Base-by-base conservation (phyloP, 2,797 vertebrate genomes). In the Echiichthys vipera region DNA sequence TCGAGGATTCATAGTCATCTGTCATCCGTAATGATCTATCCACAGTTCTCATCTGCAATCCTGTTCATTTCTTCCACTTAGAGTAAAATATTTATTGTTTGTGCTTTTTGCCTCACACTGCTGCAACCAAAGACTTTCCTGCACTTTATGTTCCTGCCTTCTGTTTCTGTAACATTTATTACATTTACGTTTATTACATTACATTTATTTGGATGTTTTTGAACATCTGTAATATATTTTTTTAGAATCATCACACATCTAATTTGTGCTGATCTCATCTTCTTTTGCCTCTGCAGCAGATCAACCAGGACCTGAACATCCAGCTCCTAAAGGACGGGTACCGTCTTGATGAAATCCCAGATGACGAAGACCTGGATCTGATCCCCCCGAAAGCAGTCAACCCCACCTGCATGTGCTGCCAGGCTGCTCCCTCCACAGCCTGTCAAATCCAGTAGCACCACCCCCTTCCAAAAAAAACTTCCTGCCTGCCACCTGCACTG, bases 251-350 rank as follows among this genome's bases (percentile, higher is more conserved):
- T n/a, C n/a, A n/a, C n/a, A n/a, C n/a, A n/a, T n/a, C n/a, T n/a
- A n/a, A n/a, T n/a, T n/a, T n/a, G n/a, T 40, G 32, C 61, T 78
- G 29, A 81, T 74, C 14, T 46, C 47, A 5, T 30, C 40, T n/a
- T 25, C 12, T 36, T 69, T 13, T 51, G 9, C 51, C 57, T 71
- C 80, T 90, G 81, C 93, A 99, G 98, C 98, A 99, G 96, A 99
- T 99, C 93, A 99, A 99, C 93, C 98, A 99, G 95, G 98, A 99
- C 93, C 95, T 99, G 94, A 99, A 99, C 93, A 99, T 99, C 92
- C 98, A 99, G 93, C 96, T 99, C 81, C 95, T 99, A 85, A 99
- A 99, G 89, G 98, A 99, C 2, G 98, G 98, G 22, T 99, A 99
- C 91, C 96, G 96, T 62, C 95, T 99, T 84, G 98, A 99, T 4